Conservation (phyloP, 2,113 vertebrate species). For the Donacobius atricapilla region DNA sequence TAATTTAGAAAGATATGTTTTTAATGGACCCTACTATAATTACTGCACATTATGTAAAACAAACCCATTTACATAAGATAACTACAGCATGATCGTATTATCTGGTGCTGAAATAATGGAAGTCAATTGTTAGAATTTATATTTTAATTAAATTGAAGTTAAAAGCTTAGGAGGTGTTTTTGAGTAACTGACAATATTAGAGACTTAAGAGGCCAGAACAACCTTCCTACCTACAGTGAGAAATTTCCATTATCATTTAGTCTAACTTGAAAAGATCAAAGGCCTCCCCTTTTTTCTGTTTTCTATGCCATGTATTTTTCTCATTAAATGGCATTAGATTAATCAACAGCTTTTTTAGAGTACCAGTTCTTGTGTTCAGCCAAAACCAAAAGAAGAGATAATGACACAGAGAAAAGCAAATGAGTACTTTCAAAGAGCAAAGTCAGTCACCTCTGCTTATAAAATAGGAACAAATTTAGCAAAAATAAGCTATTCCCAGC, state of each 20-base stretch:
- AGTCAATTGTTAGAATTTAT: not conserved
- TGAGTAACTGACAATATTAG: slow-evolving; percentile 5
- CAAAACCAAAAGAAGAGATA: not conserved
- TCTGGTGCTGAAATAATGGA: slow-evolving; percentile 42
- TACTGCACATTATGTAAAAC: slow-evolving; percentile 2
- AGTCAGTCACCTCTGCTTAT: not conserved
- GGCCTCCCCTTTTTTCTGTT: not conserved
- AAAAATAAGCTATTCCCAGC: not conserved
- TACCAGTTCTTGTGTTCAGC: slow-evolving; percentile 8
- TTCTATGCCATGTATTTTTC: not conserved
- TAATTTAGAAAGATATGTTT: not conserved
- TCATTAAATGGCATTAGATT: slow-evolving; percentile 1
- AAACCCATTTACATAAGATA: slow-evolving; percentile 49
- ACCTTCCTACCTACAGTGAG: slow-evolving; percentile 1
- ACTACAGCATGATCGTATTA: not conserved
- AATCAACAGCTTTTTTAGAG: not conserved
- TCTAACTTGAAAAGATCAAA: slow-evolving; percentile 51
- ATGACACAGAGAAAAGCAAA: not conserved
- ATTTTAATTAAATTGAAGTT: slow-evolving; percentile 54
- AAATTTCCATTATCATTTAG: slow-evolving; percentile 17
- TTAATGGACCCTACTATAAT: not conserved
- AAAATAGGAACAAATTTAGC: not conserved
- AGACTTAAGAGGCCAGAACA: slow-evolving; percentile 3
- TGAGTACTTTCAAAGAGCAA: not conserved
- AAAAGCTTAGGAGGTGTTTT: slow-evolving; percentile 41